These are phyloP conservation scores for Silurus meridionalis DNA, from an alignment of 2,113 vertebrate genomes.

Conservation along the genomic window DNA sequence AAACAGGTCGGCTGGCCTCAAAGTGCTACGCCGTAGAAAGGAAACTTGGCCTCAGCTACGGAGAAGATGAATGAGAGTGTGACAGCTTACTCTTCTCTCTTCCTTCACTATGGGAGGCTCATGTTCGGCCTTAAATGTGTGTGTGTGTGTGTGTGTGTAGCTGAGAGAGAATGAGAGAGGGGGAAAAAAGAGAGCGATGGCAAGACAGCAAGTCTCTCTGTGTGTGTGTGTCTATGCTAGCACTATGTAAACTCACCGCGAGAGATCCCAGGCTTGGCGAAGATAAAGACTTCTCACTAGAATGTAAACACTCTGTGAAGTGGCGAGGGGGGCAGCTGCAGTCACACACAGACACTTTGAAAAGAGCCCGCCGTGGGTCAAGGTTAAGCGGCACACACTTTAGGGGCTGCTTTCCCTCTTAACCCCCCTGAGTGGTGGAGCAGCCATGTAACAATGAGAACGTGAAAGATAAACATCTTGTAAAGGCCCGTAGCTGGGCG, in stretches of 20 bases:
- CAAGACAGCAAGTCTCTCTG: slow-evolving; percentile 49
- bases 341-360: slow-evolving; percentile 64
- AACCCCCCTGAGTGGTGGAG: slow-evolving; percentile 59
- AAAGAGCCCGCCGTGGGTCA: slow-evolving; percentile 63
- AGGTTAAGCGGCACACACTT: slow-evolving; percentile 76
- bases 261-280: slow-evolving; percentile 68
- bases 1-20: slow-evolving; percentile 47
- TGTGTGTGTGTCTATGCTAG: slow-evolving; percentile 52
- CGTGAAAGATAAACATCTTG: slow-evolving; percentile 40
- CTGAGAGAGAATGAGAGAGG: slow-evolving; percentile 14
- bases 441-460: slow-evolving; percentile 39
- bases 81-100: slow-evolving; percentile 71
- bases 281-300: slow-evolving; percentile 77
- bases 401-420: slow-evolving; percentile 75
- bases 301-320: slow-evolving; percentile 81
- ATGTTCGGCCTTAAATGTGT: slow-evolving; percentile 23
- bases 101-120: slow-evolving; percentile 59
- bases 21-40: slow-evolving; percentile 52
- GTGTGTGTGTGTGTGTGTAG: slow-evolving; percentile 16
- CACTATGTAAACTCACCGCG: slow-evolving; percentile 74
- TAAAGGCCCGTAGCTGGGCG: slow-evolving; percentile 6
- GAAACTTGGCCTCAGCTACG: slow-evolving; percentile 57
- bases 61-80: slow-evolving; percentile 71
- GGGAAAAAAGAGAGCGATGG: slow-evolving; percentile 36
- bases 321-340: slow-evolving; percentile 71